Base-by-base conservation (phyloP, 2,113 vertebrate species). In the Corythaixoides concolor region DNA sequence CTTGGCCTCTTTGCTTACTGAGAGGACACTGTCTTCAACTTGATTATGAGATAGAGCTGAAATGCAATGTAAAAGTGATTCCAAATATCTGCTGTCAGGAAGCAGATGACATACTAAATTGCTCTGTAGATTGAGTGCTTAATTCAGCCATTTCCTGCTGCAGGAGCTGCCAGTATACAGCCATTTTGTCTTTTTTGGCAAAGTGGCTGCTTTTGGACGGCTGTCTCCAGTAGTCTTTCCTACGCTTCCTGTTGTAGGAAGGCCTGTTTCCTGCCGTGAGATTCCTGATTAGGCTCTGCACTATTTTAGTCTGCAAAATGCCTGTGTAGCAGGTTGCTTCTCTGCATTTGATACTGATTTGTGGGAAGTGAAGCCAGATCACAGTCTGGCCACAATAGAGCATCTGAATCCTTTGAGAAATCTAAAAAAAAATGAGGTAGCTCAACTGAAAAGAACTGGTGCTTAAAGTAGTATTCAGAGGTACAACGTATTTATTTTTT, bases 201-300 rank as follows among this genome's bases (percentile, higher is more conserved):
- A 95, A 97, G 96, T 52, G 66, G 73, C 92, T 85, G 19, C 90
- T 96, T 96, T 96, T 96, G 97, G 96, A 97, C 10, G 74, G 85
- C 98, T 98, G 98, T 98, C 98, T 98, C 98, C 98, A 98, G 97
- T 82, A 95, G 97, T 97, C 98, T 98, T 98, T 98, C 98, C 97
- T 96, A 96, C 0, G 93, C 85, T 98, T 98, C 98, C 98, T 98
- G 98, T 96, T 93, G 96, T 97, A 98, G 98, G 98, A 98, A 98
- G 97, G 97, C 92, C 98, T 98, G 98, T 98, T 98, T 98, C 98
- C 98, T 98, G 98, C 88, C 72, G 2, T 8, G 33, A 97, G 97
- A 97, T 86, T 97, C 94, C 96, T 98, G 98, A 98, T 98, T 98
- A 98, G 96, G 90, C 89, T 96, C 83, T 89, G 97, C 93, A 93